These are phyloP conservation scores for Nymphalis c-album DNA, from an alignment of 2,888 invertebrate genomes.

Conservation along the genomic window DNA sequence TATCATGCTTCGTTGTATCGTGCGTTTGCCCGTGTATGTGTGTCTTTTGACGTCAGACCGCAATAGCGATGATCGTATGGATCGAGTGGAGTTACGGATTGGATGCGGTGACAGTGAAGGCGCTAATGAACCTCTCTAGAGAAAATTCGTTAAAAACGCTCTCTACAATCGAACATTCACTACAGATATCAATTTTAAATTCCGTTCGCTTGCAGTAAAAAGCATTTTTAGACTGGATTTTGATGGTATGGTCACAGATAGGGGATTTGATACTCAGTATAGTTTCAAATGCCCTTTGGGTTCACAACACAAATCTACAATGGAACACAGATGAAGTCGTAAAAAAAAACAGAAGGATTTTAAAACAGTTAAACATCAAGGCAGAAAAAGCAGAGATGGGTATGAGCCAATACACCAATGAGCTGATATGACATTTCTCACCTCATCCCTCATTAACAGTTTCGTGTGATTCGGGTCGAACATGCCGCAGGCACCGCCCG, in stretches of 20 bases:
- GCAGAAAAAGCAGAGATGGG: constrained; percentile 6
- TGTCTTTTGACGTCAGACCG: constrained; percentile 79
- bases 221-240: constrained; percentile 8
- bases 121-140: constrained; percentile 39
- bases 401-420: constrained; percentile 3
- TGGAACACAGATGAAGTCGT: not conserved
- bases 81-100: constrained; percentile 59
- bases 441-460: constrained; percentile 79
- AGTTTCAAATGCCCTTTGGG: constrained; percentile 2
- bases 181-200: not conserved
- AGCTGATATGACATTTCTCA: constrained; percentile 39
- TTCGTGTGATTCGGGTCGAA: constrained; percentile 95
- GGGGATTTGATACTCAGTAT: not conserved
- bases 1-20: constrained; percentile 94
- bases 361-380: constrained; percentile 3
- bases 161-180: constrained; percentile 21
- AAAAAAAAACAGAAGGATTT: not conserved
- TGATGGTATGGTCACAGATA: constrained; percentile 5
- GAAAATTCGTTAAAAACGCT: constrained; percentile 27
- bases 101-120: constrained; percentile 62
- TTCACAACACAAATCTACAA: not conserved
- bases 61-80: constrained; percentile 63
- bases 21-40: constrained; percentile 81
- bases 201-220: constrained; percentile 13
- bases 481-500: constrained; percentile 94